phyloP scores from a whole-genome alignment of 2,888 invertebrate species.

The Nysson spinosus region DNA sequence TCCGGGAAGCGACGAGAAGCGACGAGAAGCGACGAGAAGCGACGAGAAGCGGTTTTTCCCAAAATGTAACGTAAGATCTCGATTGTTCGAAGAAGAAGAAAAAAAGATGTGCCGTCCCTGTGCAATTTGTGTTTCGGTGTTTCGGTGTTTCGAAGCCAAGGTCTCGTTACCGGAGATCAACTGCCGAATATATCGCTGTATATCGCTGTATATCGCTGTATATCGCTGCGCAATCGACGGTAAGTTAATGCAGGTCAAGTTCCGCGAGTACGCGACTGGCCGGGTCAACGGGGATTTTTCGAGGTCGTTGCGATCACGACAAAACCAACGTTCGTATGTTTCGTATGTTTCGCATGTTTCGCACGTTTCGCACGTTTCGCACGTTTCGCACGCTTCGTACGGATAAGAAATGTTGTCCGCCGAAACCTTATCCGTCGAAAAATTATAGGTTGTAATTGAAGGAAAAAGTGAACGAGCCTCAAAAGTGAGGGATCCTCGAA shows the following conservation, averaged over 20 bases:
- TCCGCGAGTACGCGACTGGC: constrained; percentile 13
- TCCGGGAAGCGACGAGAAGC: too few species aligned
- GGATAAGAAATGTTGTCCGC: too few species aligned
- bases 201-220: constrained; percentile 28
- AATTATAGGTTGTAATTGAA: too few species aligned
- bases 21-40: too few species aligned
- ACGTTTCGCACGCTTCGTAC: too few species aligned
- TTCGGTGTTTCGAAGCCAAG: constrained; percentile 74
- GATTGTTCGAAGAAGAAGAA: constrained; percentile 21
- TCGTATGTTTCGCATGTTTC: too few species aligned
- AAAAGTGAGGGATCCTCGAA: too few species aligned
- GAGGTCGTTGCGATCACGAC: constrained; percentile 15
- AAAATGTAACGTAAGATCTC: too few species aligned
- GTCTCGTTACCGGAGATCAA: constrained; percentile 55
- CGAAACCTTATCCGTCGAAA: too few species aligned
- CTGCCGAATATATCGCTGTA: constrained; percentile 62
- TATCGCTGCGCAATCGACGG: constrained; percentile 44
- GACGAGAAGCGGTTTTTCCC: too few species aligned
- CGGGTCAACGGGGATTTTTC: constrained; percentile 25
- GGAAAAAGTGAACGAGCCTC: too few species aligned
- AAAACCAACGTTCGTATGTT: constrained; percentile 15
- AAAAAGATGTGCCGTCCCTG: constrained; percentile 25
- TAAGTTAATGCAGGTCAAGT: constrained; percentile 70
- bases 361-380: too few species aligned
- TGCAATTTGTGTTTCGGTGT: constrained; percentile 49